Evolutionary conservation across 1,140 invertebrate species (phyloP).

Genomic region (Meloidogyne hapla): DNA sequence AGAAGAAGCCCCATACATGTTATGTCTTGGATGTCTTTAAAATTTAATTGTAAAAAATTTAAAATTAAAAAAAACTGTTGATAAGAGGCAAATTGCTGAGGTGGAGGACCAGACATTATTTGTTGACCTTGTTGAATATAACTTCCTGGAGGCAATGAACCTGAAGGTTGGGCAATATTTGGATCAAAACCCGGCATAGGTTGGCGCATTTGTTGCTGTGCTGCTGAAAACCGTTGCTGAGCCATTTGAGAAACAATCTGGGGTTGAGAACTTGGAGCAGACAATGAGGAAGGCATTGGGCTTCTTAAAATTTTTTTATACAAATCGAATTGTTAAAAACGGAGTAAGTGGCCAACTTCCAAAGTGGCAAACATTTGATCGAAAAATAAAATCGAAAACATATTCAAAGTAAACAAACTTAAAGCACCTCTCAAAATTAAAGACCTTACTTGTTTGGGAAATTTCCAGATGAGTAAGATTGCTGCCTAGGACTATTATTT

Average conservation of each 20-base stretch:
- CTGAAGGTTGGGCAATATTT: not conserved
- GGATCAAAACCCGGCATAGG: constrained; percentile 11
- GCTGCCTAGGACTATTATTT: constrained; percentile 7
- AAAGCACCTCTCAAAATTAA: not conserved
- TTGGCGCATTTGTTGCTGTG: constrained; percentile 9
- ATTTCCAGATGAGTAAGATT: constrained; percentile 1
- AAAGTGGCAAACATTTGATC: too few species aligned
- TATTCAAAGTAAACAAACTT: too few species aligned
- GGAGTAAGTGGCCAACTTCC: too few species aligned
- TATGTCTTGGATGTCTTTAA: not conserved
- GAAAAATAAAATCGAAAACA: too few species aligned
- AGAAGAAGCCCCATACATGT: not conserved
- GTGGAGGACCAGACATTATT: constrained; percentile 1
- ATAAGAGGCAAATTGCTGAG: constrained; percentile 4
- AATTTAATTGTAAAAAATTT: not conserved
- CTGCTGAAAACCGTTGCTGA: constrained; percentile 7
- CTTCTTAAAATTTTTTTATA: not conserved
- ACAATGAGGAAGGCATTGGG: not conserved
- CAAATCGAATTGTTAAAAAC: too few species aligned
- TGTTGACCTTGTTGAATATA: constrained; percentile 11
- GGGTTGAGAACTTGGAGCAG: not conserved
- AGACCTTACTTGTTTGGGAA: constrained; percentile 13
- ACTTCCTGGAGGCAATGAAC: constrained; percentile 8
- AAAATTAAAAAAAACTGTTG: constrained; percentile 6
- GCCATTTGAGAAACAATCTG: constrained; percentile 15